These are phyloP conservation scores for Apodemia zela DNA, from an alignment of 2,888 invertebrate species.

Conservation along the genomic window DNA sequence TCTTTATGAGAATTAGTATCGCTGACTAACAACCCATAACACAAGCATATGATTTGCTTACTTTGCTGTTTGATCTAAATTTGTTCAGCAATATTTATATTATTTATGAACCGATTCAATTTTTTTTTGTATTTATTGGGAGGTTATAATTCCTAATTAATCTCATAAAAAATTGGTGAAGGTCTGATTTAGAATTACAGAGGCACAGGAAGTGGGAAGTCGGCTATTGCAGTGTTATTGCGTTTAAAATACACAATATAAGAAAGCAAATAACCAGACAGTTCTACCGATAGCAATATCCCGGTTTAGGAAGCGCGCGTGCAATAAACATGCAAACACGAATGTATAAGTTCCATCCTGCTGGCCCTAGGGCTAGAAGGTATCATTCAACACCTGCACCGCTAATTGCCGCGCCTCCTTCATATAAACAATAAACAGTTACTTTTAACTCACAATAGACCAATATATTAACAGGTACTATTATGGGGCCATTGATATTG, in stretches of 20 bases:
- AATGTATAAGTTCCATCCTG: conserved; percentile 39
- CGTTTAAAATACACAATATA: not conserved
- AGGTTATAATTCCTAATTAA: too few species aligned
- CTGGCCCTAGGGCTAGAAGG: conserved; percentile 56
- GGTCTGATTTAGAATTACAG: too few species aligned
- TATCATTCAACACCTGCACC: conserved; percentile 72
- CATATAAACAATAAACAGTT: conserved; percentile 56
- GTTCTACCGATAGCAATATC: conserved; percentile 37
- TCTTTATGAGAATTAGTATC: too few species aligned
- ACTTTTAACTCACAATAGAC: conserved; percentile 54
- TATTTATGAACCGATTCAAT: too few species aligned
- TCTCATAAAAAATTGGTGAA: too few species aligned
- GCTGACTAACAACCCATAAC: too few species aligned
- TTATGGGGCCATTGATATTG: conserved; percentile 43
- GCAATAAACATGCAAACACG: conserved; percentile 61
- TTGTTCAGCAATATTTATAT: too few species aligned
- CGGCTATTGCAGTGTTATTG: too few species aligned
- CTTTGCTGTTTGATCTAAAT: too few species aligned
- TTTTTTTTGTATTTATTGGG: too few species aligned
- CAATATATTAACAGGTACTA: conserved; percentile 48
- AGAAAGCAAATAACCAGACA: not conserved
- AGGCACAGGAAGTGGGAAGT: too few species aligned
- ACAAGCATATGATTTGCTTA: too few species aligned
- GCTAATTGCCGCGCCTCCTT: conserved; percentile 70
- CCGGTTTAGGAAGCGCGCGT: conserved; percentile 48